A percentile compares a stretch with the other conserved stretches of the same genome.
phyloP scores from a whole-genome alignment of 1,140 invertebrate genomes.

The Lamellibrachia luymesi region DNA sequence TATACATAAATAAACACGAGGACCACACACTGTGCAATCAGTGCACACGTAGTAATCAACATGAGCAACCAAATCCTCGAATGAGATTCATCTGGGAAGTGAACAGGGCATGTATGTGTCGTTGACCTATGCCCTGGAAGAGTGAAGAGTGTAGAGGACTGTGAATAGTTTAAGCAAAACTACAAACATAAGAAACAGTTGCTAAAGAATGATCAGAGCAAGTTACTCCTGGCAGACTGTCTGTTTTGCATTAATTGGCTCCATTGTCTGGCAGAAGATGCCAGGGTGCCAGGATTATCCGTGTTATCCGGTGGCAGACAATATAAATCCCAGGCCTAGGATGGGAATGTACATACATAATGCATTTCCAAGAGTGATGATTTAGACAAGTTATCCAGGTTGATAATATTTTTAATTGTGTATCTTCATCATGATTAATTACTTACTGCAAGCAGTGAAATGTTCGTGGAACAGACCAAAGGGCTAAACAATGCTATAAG shows the following conservation, averaged over 20 bases:
- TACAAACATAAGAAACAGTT: neutral
- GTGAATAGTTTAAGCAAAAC: neutral
- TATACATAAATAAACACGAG: neutral
- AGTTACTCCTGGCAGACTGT: neutral
- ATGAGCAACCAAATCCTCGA: neutral
- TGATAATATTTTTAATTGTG: neutral
- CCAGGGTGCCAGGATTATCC: neutral
- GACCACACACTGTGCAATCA: neutral
- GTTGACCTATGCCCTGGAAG: neutral
- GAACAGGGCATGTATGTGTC: neutral
- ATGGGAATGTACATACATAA: neutral
- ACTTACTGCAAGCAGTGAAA: neutral
- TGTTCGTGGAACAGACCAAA: neutral
- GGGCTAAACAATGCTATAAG: neutral
- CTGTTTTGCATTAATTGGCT: too few relatives aligned
- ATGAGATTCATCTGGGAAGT: neutral
- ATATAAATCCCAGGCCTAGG: neutral
- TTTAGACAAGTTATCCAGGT: neutral
- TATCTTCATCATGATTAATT: neutral
- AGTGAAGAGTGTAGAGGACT: too few relatives aligned
- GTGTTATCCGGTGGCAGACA: neutral
- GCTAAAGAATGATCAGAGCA: neutral
- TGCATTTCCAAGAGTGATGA: neutral
- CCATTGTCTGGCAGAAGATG: neutral
- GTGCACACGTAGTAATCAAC: too few relatives aligned